These are phyloP conservation scores for Acrobasis repandana DNA, from an alignment of 2,888 invertebrate genomes.

Conservation along the genomic window DNA sequence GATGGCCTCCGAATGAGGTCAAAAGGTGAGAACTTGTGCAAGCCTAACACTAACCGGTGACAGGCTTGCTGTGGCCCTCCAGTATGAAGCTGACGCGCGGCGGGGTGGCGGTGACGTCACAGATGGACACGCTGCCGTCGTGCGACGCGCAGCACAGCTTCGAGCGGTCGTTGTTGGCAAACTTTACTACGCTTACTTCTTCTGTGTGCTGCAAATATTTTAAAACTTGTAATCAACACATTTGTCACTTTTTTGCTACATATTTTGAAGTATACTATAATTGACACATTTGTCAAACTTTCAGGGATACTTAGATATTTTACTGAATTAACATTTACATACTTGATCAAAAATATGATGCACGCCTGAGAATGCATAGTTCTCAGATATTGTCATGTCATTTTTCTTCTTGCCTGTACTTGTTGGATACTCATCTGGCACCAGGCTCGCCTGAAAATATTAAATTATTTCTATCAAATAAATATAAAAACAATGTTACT, in stretches of 20 bases:
- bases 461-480: not conserved
- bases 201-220: slow-evolving; percentile 80
- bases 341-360: slow-evolving; percentile 95
- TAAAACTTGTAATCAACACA: not conserved
- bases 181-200: slow-evolving; percentile 90
- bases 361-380: slow-evolving; percentile 93
- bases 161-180: slow-evolving; percentile 92
- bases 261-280: too few species aligned
- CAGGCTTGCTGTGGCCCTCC: slow-evolving; percentile 89
- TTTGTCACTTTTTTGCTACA: too few species aligned
- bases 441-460: slow-evolving; percentile 61
- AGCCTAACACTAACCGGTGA: slow-evolving; percentile 82
- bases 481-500: too few species aligned
- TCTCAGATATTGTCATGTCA: slow-evolving; percentile 87
- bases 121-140: slow-evolving; percentile 91
- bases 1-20: too few species aligned
- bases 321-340: slow-evolving; percentile 24
- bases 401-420: slow-evolving; percentile 61
- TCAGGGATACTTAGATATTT: too few species aligned
- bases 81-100: slow-evolving; percentile 88
- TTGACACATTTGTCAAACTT: too few species aligned
- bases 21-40: too few species aligned
- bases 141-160: slow-evolving; percentile 90
- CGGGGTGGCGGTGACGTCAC: slow-evolving; percentile 88
- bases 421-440: slow-evolving; percentile 56